phyloP scores from a whole-genome alignment of 2,888 invertebrate species.

The Himalopsyche tibetana region DNA sequence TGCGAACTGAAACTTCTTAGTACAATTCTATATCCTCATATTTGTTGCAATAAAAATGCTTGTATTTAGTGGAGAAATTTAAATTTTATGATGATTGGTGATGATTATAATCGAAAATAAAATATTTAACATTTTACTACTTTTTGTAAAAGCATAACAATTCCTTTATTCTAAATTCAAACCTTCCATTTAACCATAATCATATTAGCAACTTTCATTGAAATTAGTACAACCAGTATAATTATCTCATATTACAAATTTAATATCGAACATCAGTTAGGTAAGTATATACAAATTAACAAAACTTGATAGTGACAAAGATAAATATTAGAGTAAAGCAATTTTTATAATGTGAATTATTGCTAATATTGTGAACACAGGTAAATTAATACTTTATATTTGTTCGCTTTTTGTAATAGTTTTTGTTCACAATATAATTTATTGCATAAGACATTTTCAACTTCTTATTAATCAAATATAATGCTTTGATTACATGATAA shows the following conservation, averaged over 20 bases:
- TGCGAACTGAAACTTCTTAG: too few relatives aligned
- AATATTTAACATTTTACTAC: slow-evolving; percentile 37
- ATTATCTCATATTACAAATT: slow-evolving; percentile 36
- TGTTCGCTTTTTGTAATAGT: neutral
- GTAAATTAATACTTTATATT: slow-evolving; percentile 27
- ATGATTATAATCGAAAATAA: slow-evolving; percentile 24
- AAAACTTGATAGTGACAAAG: slow-evolving; percentile 17
- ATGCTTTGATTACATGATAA: slow-evolving; percentile 6
- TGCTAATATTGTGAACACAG: slow-evolving; percentile 28
- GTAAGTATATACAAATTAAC: slow-evolving; percentile 32
- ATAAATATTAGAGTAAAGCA: slow-evolving; percentile 35
- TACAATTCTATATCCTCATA: too few relatives aligned
- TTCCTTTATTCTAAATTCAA: slow-evolving; percentile 40
- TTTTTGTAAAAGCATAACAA: slow-evolving; percentile 43
- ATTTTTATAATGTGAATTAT: slow-evolving; percentile 31
- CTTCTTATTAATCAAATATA: slow-evolving; percentile 25
- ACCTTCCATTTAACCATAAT: slow-evolving; percentile 34
- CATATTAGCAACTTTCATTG: slow-evolving; percentile 36
- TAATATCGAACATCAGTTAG: slow-evolving; percentile 23
- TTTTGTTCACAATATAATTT: neutral
- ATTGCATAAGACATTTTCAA: slow-evolving; percentile 29
- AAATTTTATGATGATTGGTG: neutral
- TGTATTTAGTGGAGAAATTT: too few relatives aligned
- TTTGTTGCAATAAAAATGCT: too few relatives aligned
- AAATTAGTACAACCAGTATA: slow-evolving; percentile 41